Conservation (phyloP, 2,113 vertebrate species). For the Saimiri boliviensis region DNA sequence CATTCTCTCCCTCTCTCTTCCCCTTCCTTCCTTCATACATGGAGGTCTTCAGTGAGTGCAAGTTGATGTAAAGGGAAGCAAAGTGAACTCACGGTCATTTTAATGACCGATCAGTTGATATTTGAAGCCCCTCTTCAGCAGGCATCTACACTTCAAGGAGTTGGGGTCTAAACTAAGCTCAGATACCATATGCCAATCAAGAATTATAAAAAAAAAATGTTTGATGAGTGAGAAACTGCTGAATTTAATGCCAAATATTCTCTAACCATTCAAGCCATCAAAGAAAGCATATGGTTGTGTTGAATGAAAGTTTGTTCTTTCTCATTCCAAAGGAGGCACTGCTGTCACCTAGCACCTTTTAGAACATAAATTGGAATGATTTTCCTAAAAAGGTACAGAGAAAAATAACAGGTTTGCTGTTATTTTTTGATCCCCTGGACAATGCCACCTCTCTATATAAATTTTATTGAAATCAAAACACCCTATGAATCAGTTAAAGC, state of each 20-base stretch:
- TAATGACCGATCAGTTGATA: not conserved
- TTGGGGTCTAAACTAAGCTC: not conserved
- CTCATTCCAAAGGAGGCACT: constrained; percentile 80
- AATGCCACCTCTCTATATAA: not conserved
- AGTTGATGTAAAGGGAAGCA: not conserved
- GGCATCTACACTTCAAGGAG: not conserved
- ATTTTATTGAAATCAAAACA: constrained; percentile 49
- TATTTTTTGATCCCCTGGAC: constrained; percentile 8
- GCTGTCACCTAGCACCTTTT: constrained; percentile 61
- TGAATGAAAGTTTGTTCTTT: constrained; percentile 78
- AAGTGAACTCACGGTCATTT: not conserved
- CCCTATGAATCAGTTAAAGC: constrained; percentile 38
- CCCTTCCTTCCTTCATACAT: too few relatives aligned
- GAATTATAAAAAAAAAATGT: not conserved
- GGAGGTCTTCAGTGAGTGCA: not conserved
- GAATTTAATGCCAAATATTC: constrained; percentile 75
- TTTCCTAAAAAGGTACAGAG: constrained; percentile 71
- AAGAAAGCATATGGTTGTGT: constrained; percentile 32
- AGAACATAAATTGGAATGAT: constrained; percentile 79
- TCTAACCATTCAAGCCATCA: constrained; percentile 74
- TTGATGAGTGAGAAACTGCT: constrained; percentile 72
- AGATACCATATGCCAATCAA: not conserved
- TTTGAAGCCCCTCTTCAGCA: not conserved
- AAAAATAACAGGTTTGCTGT: constrained; percentile 68
- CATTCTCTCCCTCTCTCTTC: not conserved